Percentiles rank a stretch among this genome's conserved stretches.
Evolutionary conservation across 2,888 invertebrate genomes (phyloP).

Genomic region (Xanthia icteritia): DNA sequence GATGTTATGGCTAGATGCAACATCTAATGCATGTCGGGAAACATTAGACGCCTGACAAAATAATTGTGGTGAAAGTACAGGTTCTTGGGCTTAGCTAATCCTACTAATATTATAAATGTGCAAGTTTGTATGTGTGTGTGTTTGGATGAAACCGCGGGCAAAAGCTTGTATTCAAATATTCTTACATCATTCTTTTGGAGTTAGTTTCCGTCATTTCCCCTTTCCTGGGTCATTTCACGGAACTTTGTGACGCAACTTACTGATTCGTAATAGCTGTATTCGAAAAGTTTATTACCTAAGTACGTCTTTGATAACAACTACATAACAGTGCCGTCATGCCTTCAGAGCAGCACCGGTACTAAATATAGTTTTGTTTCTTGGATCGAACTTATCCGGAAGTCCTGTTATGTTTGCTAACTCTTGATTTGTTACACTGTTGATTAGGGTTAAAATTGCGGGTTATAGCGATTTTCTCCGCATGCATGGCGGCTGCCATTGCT

Average conservation of each 20-base stretch:
- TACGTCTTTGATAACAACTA: not conserved
- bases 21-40: not conserved
- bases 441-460: not conserved
- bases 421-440: not conserved
- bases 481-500: too few species aligned
- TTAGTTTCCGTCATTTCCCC: not conserved
- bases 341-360: not conserved
- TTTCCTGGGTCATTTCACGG: not conserved
- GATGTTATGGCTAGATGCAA: not conserved
- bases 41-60: not conserved
- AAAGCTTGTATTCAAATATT: not conserved
- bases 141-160: too few species aligned
- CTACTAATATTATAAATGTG: too few species aligned
- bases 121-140: too few species aligned
- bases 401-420: not conserved
- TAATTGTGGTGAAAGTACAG: not conserved
- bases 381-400: not conserved
- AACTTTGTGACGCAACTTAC: constrained; percentile 20
- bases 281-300: not conserved
- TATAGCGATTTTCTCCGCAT: too few species aligned
- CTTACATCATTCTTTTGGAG: not conserved
- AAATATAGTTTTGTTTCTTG: not conserved
- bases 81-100: not conserved
- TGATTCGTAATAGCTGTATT: not conserved
- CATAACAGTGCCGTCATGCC: not conserved